These are phyloP conservation scores for Ophraella communa DNA, from an alignment of 2,888 invertebrate species.

Conservation along the genomic window DNA sequence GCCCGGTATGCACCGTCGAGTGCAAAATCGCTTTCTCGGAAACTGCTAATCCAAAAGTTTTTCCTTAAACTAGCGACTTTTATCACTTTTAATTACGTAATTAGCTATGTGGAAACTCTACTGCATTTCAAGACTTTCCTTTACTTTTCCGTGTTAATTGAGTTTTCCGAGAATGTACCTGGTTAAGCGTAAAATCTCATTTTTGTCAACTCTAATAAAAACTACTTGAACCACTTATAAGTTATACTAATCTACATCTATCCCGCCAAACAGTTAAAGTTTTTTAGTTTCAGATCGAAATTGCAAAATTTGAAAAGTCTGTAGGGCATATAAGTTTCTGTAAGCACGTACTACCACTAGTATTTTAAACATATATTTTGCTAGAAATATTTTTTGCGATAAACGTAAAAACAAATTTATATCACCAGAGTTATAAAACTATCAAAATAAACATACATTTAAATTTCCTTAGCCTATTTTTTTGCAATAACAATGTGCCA, in stretches of 20 bases:
- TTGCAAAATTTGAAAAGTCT: background rate
- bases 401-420: too few relatives aligned
- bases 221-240: conserved; percentile 9
- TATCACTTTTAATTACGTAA: conserved; percentile 39
- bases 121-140: conserved; percentile 27
- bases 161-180: conserved; percentile 26
- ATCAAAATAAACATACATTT: too few relatives aligned
- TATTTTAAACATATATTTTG: too few relatives aligned
- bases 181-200: conserved; percentile 24
- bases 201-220: conserved; percentile 21
- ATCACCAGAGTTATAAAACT: too few relatives aligned
- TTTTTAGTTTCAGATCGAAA: background rate
- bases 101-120: conserved; percentile 33
- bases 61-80: conserved; percentile 38
- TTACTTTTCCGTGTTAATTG: conserved; percentile 26
- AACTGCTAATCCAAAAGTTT: conserved; percentile 36
- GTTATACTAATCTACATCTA: conserved; percentile 5
- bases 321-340: background rate
- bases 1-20: conserved; percentile 29
- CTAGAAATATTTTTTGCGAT: too few relatives aligned
- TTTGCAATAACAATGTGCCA: too few relatives aligned
- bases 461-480: too few relatives aligned
- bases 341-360: too few relatives aligned
- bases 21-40: conserved; percentile 33
- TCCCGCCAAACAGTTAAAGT: conserved; percentile 3